Percentiles rank a stretch among this genome's conserved stretches.
Conservation (phyloP, 2,797 vertebrate genomes). For the Peromyscus nudipes region DNA sequence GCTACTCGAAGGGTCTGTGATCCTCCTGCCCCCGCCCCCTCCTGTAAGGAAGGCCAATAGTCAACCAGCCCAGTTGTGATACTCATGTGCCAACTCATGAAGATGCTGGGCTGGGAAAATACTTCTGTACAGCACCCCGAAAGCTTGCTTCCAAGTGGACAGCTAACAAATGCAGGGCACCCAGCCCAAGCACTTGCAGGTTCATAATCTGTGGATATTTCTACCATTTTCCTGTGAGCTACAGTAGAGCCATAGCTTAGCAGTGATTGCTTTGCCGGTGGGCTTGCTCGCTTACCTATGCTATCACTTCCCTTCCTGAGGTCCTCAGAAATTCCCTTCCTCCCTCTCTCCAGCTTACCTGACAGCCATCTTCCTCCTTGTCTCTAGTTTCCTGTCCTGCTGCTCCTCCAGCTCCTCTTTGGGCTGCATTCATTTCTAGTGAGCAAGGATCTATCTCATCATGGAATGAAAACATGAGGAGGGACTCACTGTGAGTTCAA, state of each 20-base stretch:
- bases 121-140: neutral
- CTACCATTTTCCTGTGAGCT: neutral
- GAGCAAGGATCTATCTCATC: neutral
- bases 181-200: fast-evolving
- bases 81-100: neutral
- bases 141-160: neutral
- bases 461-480: neutral
- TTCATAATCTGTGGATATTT: neutral
- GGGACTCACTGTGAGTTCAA: neutral
- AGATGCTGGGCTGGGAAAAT: neutral
- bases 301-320: neutral
- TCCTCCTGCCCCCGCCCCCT: neutral
- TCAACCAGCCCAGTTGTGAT: neutral
- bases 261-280: neutral
- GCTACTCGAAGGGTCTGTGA: neutral
- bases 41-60: neutral
- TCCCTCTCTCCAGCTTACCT: neutral
- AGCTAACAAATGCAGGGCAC: neutral
- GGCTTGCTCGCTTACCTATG: fast-evolving
- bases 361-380: neutral
- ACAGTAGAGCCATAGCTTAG: neutral
- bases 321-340: neutral
- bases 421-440: neutral
- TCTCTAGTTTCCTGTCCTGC: neutral
- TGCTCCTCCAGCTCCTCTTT: neutral